Conservation (phyloP, 2,797 vertebrate species). For the Gorsachius magnificus region DNA sequence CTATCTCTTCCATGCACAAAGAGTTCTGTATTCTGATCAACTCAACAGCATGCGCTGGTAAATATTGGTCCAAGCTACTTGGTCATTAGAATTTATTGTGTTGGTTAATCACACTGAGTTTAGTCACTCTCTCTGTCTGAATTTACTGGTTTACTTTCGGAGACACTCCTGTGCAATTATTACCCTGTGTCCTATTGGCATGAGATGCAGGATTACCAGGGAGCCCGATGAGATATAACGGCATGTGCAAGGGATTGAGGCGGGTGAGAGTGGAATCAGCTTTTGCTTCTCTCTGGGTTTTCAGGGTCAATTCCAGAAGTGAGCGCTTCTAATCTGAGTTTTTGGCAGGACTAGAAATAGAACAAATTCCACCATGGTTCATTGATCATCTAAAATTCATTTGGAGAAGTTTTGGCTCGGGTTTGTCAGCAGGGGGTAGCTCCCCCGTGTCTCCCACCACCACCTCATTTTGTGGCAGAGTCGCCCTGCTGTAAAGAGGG, state of each 20-base stretch:
- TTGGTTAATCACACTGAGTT: constrained; percentile 1
- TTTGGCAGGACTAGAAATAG: constrained; percentile 3
- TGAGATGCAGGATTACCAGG: not conserved
- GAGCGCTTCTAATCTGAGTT: not conserved
- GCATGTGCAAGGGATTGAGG: not conserved
- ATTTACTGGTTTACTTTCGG: not conserved
- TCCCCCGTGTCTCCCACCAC: not conserved
- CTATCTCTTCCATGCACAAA: constrained; percentile 58
- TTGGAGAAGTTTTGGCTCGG: not conserved
- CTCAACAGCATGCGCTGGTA: constrained; percentile 1
- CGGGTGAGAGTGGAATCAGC: not conserved
- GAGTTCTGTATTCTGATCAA: constrained; percentile 48
- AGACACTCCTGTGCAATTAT: not conserved
- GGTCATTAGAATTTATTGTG: constrained; percentile 25
- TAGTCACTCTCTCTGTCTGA: not conserved
- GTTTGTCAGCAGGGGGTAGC: not conserved
- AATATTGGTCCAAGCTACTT: constrained; percentile 42
- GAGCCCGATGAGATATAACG: not conserved
- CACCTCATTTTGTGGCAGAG: not conserved
- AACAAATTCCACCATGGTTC: not conserved
- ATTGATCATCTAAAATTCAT: not conserved
- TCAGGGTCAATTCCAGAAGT: constrained; percentile 1
- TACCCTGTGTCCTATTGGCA: not conserved
- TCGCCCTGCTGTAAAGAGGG: not conserved
- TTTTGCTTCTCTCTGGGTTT: not conserved